Conservation (phyloP, 2,797 vertebrate genomes). For the Malacoraja senta region DNA sequence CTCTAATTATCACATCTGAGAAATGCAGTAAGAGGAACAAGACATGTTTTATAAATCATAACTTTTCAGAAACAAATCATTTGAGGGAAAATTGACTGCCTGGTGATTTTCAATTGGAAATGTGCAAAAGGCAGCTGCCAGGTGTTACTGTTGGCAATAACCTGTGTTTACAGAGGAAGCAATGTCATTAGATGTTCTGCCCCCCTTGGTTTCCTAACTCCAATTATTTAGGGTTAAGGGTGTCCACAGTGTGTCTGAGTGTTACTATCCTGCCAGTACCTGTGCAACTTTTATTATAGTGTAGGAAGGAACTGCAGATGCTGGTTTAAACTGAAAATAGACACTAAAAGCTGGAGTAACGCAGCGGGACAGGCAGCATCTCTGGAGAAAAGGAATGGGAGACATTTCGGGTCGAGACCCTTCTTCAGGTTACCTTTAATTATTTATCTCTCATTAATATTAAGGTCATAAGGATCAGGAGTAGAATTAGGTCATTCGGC, state of each 20-base stretch:
- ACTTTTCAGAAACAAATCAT: conserved; percentile 20
- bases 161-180: conserved; percentile 20
- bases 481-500: too few relatives aligned
- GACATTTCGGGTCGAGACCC: too few relatives aligned
- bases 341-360: too few relatives aligned
- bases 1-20: conserved; percentile 32
- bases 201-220: not conserved
- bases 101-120: not conserved
- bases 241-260: not conserved
- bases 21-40: not conserved
- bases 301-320: too few relatives aligned
- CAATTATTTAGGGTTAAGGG: not conserved
- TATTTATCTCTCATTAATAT: too few relatives aligned
- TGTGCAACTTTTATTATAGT: not conserved
- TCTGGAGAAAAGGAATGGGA: too few relatives aligned
- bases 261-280: not conserved
- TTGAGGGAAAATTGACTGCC: not conserved
- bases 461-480: too few relatives aligned
- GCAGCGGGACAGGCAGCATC: too few relatives aligned
- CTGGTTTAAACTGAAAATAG: too few relatives aligned
- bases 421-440: too few relatives aligned
- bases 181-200: not conserved
- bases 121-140: conserved; percentile 1
- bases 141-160: conserved; percentile 23
- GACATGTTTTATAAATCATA: conserved; percentile 29